Evolutionary conservation across 2,797 vertebrate genomes (phyloP).

Genomic region (Pseudochromis fuscus): DNA sequence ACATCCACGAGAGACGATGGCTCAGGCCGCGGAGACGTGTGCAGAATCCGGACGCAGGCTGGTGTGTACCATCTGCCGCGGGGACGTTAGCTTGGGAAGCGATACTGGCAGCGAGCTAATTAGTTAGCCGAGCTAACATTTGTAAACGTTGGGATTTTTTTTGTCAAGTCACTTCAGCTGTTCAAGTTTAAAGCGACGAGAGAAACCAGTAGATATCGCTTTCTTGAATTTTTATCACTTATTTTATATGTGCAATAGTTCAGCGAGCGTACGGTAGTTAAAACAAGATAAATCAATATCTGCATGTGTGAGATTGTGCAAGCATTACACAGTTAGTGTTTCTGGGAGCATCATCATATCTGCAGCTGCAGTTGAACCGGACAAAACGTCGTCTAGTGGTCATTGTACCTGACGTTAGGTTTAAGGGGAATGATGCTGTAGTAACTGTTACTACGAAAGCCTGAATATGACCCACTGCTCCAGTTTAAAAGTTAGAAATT

Average conservation of each 20-base stretch:
- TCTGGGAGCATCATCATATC: constrained; percentile 9
- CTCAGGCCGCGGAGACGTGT: constrained; percentile 90
- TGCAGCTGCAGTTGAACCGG: not conserved
- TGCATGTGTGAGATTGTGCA: constrained; percentile 19
- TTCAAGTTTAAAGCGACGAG: constrained; percentile 23
- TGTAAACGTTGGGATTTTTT: constrained; percentile 26
- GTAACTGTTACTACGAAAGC: not conserved
- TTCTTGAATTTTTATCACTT: constrained; percentile 9
- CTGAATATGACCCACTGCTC: not conserved
- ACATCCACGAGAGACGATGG: constrained; percentile 86
- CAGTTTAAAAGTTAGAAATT: constrained; percentile 34
- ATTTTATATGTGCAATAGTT: not conserved
- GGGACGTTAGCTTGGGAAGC: constrained; percentile 70
- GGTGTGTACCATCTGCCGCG: constrained; percentile 91
- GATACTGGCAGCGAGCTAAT: constrained; percentile 75
- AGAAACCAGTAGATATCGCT: not conserved
- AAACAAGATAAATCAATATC: constrained; percentile 18
- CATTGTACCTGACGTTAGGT: constrained; percentile 14
- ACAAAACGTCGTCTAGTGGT: constrained; percentile 15
- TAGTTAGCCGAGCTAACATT: constrained; percentile 78
- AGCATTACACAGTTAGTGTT: constrained; percentile 19
- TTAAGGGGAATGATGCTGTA: not conserved
- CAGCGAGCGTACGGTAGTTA: not conserved
- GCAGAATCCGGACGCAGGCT: constrained; percentile 94
- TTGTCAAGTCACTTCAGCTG: constrained; percentile 54